phyloP scores from a whole-genome alignment of 1,140 invertebrate species.

The Formica selysi region DNA sequence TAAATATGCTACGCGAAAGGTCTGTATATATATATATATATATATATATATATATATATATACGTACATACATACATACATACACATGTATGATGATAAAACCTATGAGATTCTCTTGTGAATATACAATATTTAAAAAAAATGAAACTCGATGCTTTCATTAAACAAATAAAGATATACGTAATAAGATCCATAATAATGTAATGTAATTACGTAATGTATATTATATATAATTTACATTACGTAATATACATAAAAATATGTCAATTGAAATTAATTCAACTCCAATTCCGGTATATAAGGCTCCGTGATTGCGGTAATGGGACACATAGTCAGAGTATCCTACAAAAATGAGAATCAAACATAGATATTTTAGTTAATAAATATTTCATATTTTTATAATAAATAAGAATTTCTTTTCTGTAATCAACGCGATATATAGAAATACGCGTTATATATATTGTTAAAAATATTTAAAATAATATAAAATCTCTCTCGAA shows the following conservation, averaged over 20 bases:
- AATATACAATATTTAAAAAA: slow-evolving; percentile 54
- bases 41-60: not conserved
- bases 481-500: not conserved
- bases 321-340: slow-evolving; percentile 81
- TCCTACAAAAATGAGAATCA: slow-evolving; percentile 78
- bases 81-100: slow-evolving; percentile 62
- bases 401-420: not conserved
- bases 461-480: slow-evolving; percentile 7
- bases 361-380: slow-evolving; percentile 10
- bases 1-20: slow-evolving; percentile 26
- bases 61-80: slow-evolving; percentile 7
- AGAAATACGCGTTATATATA: slow-evolving; percentile 17
- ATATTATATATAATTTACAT: too few species aligned
- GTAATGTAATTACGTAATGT: too few species aligned
- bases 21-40: not conserved
- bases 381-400: too few species aligned
- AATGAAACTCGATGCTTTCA: not conserved
- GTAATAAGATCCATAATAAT: too few species aligned
- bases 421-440: not conserved
- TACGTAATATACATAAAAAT: not conserved
- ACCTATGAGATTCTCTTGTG: slow-evolving; percentile 31
- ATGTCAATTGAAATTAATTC: slow-evolving; percentile 70
- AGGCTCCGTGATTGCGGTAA: slow-evolving; percentile 81
- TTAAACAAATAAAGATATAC: slow-evolving; percentile 46
- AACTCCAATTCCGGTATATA: slow-evolving; percentile 83